Base-by-base conservation (phyloP, 53 echinoderm and acorn worm species). In the Henricia sp. region DNA sequence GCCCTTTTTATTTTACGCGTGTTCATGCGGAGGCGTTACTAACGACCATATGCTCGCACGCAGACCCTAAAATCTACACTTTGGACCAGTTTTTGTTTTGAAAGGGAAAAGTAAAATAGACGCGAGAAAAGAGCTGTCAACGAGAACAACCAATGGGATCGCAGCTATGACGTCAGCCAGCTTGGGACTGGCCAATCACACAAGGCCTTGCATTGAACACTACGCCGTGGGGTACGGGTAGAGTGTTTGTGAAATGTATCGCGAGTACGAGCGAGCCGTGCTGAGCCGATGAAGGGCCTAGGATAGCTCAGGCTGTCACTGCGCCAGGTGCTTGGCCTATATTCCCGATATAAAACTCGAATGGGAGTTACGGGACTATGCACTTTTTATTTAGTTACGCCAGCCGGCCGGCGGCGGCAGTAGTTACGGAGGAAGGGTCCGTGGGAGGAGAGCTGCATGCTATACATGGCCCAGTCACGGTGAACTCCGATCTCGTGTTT, bases 311-410 rank as follows among this genome's bases (percentile, higher is more conserved):
- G 8, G 39, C 56, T 59, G 76, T 58, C 76, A 58, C 25, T 41
- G n/a, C 57, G 41, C 40, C 76, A 76, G 76, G 76, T 76, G 76
- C 76, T 58, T 76, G 76, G 76, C 76, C 76, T 40, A 76, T 57
- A 58, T 76, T 41, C 41, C 8, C 57, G 28, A 42, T 58, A 42
- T 42, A 59, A 74, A 59, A 40, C 53, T 35, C 33, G 53, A 73
- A 73, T 73, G 73, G 53, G 73, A 37, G 51, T 73, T 73, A 6
- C 36, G 25, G 73, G 53, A 73, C 73, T 73, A 28, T 71, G 71
- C 51, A 71, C 71, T 71, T 71, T 71, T 71, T 58, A 13, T 12
- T 11, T 8, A 58, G 58, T 27, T 13, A 46, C 14, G 48, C 48
- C 8, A 8, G 8, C 14, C 14, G 8, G 24, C 67, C 0, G 19